Evolutionary conservation across 2,888 invertebrate species (phyloP), one percentile per base, ranked within the genome.

Genomic region (Steinernema hermaphroditum): DNA sequence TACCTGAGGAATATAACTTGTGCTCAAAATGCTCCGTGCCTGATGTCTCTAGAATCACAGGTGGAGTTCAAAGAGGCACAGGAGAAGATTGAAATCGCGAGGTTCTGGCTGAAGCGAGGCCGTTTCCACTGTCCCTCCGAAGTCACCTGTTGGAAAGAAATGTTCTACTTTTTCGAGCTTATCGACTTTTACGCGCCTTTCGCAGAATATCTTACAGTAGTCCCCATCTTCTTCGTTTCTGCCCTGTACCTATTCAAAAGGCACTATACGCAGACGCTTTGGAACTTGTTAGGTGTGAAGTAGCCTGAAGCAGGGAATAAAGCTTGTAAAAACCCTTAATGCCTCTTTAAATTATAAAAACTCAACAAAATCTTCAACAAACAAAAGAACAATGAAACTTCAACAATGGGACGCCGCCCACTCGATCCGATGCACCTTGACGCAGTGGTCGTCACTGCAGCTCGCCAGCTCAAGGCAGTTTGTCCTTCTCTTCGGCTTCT

Each of bases 51-150:
- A 54, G 54, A 54, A 22, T 24, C 54, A 16, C 24, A 27, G 6
- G 54, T 54, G 6, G n/a, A 27, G 8, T 54, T 54, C 27, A 27
- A 54, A 16, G 12, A 22, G 12, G 12, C 27, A 14, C 24, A 22
- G 16, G 54, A 54, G 22, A 22, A 54, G 27, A 19, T 22, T 2
- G 22, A 54, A 4, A 4, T 54, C 6, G 54, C 54, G 24, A 77
- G 73, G 2, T 79, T 72, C 29, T 74, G 71, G 32, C 49, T 57
- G 14, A 32, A 73, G 46, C 73, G 77, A n/a, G 79, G 79, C n/a
- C 72, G 80, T 29, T 80, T 80, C 49, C 75, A 80, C 43, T 80
- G 80, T 62, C 80, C 80, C 12, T 79, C 79, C 19, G 80, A 80
- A 71, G 72, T 70, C 12, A 70, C 78, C 0, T 80, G 80, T 27